Conservation (phyloP, 2,888 invertebrate genomes). For the Beris morrisii region DNA sequence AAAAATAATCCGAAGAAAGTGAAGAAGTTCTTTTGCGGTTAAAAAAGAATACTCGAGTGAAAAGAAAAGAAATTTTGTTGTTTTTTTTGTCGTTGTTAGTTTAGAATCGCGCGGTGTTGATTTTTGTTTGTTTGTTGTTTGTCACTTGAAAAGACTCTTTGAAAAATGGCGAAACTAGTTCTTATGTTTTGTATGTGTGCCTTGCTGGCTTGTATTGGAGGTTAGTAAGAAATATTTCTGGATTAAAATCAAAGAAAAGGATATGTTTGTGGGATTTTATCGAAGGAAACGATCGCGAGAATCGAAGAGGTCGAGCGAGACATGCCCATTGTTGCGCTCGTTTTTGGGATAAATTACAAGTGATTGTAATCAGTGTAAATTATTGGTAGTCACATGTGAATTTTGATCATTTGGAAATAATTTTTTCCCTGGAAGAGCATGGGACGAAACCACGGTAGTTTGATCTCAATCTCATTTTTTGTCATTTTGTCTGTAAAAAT, state of each 20-base stretch:
- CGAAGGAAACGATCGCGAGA: not conserved
- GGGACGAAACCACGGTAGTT: no score
- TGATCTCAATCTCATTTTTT: no score
- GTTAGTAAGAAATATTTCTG: constrained; percentile 43
- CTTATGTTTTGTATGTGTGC: constrained; percentile 47
- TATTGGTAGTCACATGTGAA: not conserved
- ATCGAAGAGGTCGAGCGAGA: not conserved
- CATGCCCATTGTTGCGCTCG: not conserved
- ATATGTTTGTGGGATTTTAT: not conserved
- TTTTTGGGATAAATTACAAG: not conserved
- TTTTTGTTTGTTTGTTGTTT: constrained; percentile 30
- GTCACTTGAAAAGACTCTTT: constrained; percentile 32
- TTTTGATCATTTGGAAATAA: no score
- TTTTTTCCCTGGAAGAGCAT: no score
- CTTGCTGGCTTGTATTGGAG: constrained; percentile 49
- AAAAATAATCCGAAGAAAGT: constrained; percentile 1
- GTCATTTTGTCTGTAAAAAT: no score
- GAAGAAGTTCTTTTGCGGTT: constrained; percentile 9
- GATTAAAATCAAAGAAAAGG: not conserved
- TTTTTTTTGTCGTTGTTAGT: constrained; percentile 9
- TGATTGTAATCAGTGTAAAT: not conserved
- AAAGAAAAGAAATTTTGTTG: constrained; percentile 3
- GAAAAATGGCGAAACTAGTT: constrained; percentile 49
- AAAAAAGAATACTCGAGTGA: constrained; percentile 6
- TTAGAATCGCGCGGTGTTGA: constrained; percentile 13